These are phyloP conservation scores for Sminthurinus aureus DNA, from an alignment of 2,888 invertebrate species.

Conservation along the genomic window DNA sequence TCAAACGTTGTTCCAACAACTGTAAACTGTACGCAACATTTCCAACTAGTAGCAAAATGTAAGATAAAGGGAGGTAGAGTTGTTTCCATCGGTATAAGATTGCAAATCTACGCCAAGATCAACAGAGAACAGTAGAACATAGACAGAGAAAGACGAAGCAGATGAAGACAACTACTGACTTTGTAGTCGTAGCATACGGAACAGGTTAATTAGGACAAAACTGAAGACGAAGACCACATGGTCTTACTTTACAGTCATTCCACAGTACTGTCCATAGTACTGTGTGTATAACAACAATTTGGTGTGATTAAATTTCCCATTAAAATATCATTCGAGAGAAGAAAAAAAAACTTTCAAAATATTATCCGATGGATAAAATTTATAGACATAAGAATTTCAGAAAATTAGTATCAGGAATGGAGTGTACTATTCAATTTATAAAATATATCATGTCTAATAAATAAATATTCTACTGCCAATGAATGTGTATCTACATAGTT, in stretches of 20 bases:
- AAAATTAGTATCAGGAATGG: no score
- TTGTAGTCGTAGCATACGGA: conserved; percentile 10
- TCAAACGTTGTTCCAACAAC: conserved; percentile 2
- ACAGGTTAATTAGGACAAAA: conserved; percentile 43
- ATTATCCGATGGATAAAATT: no score
- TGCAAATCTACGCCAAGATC: conserved; percentile 27
- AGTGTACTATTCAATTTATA: no score
- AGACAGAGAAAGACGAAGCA: neutral
- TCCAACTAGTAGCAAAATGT: neutral
- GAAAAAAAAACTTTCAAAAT: no score
- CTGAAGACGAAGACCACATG: conserved; percentile 36
- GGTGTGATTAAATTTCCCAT: neutral
- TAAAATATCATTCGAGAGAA: neutral
- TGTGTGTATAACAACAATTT: no score
- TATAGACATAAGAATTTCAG: no score
- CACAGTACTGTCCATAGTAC: neutral
- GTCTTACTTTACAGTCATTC: neutral
- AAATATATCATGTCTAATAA: no score
- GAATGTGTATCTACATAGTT: no score
- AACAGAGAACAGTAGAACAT: conserved; percentile 1
- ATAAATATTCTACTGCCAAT: no score
- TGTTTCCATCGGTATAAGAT: conserved; percentile 2
- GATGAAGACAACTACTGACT: conserved; percentile 13
- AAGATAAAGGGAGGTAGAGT: neutral
- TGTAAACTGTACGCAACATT: neutral